Percentiles rank a stretch among this genome's conserved stretches.
Evolutionary conservation across 35 echinoderm and acorn worm genomes (phyloP).

Genomic region (Patiria miniata): DNA sequence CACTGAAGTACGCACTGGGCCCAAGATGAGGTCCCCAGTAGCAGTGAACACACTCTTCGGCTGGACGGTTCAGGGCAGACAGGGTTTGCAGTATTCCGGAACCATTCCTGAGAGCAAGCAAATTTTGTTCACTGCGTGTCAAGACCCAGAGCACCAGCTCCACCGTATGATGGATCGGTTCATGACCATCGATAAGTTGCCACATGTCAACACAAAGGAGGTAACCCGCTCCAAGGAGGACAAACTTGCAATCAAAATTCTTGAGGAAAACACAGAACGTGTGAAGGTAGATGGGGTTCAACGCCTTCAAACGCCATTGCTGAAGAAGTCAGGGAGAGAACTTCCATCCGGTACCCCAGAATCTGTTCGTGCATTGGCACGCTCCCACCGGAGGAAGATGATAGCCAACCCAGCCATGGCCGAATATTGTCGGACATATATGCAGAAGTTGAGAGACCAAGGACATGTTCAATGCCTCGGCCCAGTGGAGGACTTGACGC

Average conservation of each 20-base stretch:
- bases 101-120: neutral
- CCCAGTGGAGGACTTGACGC: neutral
- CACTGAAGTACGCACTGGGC: neutral
- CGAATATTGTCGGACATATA: conserved; percentile 10
- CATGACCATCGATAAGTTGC: conserved; percentile 32
- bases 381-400: conserved; percentile 14
- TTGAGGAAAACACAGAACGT: neutral
- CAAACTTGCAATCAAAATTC: neutral
- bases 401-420: neutral
- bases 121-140: neutral
- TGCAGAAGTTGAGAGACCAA: neutral
- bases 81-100: neutral
- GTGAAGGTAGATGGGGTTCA: neutral
- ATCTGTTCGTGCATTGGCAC: conserved; percentile 14
- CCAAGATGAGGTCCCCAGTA: neutral
- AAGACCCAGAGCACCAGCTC: neutral
- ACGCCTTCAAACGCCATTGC: neutral
- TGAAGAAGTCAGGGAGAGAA: neutral
- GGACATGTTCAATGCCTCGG: neutral
- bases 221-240: conserved; percentile 7
- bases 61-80: conserved; percentile 29
- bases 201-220: conserved; percentile 3
- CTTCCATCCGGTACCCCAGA: neutral
- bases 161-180: conserved; percentile 31
- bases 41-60: conserved; percentile 34